Evolutionary conservation across 1,140 invertebrate species (phyloP).

Genomic region (Branchinecta lindahli): DNA sequence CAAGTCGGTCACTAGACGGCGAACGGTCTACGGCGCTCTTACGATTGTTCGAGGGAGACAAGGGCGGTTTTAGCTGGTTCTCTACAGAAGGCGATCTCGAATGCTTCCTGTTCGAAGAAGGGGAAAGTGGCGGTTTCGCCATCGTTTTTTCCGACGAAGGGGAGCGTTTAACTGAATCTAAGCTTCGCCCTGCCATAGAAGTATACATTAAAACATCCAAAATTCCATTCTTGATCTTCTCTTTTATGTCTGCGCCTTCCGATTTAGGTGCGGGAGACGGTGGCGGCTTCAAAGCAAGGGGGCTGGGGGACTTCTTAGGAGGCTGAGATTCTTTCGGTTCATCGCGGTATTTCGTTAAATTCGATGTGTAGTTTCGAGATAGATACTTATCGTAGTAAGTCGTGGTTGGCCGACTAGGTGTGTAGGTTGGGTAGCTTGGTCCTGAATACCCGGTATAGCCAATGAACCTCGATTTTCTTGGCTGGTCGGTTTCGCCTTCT

Average conservation of each 20-base stretch:
- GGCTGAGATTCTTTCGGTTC: background rate
- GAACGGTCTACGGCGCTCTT: background rate
- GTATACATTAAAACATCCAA: background rate
- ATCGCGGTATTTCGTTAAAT: slow-evolving; percentile 4
- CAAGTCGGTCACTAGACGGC: background rate
- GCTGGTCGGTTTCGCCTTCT: background rate
- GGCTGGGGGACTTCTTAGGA: background rate
- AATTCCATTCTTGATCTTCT: background rate
- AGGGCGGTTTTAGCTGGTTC: background rate
- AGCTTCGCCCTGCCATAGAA: background rate
- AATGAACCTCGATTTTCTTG: slow-evolving; percentile 15
- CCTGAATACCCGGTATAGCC: slow-evolving; percentile 19
- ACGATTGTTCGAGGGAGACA: background rate
- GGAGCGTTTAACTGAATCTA: background rate
- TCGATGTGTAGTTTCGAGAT: background rate
- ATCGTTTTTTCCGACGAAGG: background rate
- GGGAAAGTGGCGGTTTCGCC: background rate
- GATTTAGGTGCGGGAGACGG: background rate
- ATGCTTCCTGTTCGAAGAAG: background rate
- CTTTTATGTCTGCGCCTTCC: background rate
- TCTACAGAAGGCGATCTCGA: background rate
- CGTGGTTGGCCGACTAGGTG: slow-evolving; percentile 8
- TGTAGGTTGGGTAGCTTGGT: slow-evolving; percentile 14
- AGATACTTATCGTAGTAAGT: slow-evolving; percentile 18
- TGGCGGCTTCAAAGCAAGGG: background rate